These are phyloP conservation scores for Zosterops borbonicus DNA, from an alignment of 2,113 vertebrate genomes.

Conservation along the genomic window DNA sequence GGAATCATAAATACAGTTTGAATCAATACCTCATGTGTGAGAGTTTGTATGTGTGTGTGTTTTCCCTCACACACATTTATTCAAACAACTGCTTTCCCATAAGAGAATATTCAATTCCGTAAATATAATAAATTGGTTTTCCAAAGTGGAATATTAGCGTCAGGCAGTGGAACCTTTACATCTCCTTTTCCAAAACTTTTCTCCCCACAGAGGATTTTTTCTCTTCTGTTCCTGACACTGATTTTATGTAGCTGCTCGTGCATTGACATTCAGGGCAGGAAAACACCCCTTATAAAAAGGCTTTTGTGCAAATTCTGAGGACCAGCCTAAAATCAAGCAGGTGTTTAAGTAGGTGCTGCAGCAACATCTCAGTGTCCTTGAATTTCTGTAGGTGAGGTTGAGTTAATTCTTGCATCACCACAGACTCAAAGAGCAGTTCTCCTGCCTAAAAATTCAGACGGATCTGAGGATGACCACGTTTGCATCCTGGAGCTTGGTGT, in stretches of 20 bases:
- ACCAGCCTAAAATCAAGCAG: background rate
- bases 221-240: background rate
- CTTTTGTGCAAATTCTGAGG: background rate
- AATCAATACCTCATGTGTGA: constrained; percentile 68
- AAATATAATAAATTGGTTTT: constrained; percentile 59
- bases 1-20: constrained; percentile 74
- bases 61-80: constrained; percentile 8
- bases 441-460: background rate
- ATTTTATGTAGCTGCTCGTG: background rate
- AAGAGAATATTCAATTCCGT: constrained; percentile 50
- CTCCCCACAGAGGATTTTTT: background rate
- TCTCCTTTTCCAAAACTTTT: background rate
- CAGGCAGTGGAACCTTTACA: background rate
- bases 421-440: background rate
- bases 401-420: background rate
- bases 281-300: background rate
- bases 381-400: background rate
- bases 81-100: constrained; percentile 66
- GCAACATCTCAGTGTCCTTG: background rate
- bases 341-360: background rate
- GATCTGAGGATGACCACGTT: background rate
- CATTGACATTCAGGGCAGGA: background rate
- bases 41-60: background rate
- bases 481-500: background rate
- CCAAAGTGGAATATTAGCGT: constrained; percentile 19